Conservation (phyloP, 2,113 vertebrate genomes). For the Callospermophilus lateralis region DNA sequence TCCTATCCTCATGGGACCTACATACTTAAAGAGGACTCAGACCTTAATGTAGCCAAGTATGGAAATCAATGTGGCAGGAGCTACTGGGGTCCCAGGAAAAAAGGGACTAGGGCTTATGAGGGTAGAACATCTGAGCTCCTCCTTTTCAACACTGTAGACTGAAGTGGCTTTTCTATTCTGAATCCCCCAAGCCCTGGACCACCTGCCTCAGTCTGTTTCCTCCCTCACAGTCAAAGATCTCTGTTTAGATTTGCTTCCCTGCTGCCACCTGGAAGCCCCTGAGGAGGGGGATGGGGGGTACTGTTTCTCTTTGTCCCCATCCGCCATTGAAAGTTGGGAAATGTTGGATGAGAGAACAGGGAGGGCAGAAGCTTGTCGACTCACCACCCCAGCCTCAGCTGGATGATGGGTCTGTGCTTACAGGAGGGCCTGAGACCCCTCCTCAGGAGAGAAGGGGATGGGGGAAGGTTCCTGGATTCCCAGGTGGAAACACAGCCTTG, state of each 20-base stretch:
- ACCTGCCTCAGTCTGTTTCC: neutral
- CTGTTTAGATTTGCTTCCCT: neutral
- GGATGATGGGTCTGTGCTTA: neutral
- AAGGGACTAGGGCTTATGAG: neutral
- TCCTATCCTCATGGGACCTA: neutral
- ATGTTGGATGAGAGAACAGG: neutral
- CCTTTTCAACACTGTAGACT: neutral
- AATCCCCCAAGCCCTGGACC: neutral
- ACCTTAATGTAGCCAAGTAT: neutral
- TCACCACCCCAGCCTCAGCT: neutral
- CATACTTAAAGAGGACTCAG: neutral
- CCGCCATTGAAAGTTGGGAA: neutral
- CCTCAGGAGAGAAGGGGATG: neutral
- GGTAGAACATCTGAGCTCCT: neutral
- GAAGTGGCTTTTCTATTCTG: neutral
- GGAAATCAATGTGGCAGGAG: neutral
- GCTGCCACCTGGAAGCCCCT: too few relatives aligned
- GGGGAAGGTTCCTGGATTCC: neutral
- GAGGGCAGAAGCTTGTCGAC: neutral
- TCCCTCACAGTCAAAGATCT: neutral
- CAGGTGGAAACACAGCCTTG: neutral
- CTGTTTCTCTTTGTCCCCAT: too few relatives aligned
- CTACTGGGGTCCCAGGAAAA: neutral
- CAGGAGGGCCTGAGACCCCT: neutral
- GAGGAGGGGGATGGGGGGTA: neutral